A percentile compares a stretch with the other conserved stretches of the same genome.
These are phyloP conservation scores for Drosophila falleni DNA, from an alignment of 2,888 invertebrate species.

Conservation along the genomic window DNA sequence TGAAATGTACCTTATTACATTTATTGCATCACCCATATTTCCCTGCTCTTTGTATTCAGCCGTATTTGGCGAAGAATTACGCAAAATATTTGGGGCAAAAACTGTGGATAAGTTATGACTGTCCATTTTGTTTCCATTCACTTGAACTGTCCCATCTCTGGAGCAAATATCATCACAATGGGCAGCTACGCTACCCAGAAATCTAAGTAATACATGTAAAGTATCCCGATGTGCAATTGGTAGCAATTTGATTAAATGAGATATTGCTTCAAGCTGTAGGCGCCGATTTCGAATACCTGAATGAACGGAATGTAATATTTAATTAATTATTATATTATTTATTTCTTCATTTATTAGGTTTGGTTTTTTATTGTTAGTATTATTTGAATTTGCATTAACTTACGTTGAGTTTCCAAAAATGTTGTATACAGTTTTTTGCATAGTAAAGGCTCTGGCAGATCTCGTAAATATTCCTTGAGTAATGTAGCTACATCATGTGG, in stretches of 20 bases:
- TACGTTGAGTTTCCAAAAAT: conserved; percentile 96
- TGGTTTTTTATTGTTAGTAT: neutral
- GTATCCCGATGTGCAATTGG: conserved; percentile 96
- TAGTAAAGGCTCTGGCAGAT: conserved; percentile 95
- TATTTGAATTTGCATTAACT: conserved; percentile 77
- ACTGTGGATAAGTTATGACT: conserved; percentile 96
- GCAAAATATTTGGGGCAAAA: conserved; percentile 97
- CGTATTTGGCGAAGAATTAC: conserved; percentile 81
- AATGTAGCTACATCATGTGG: conserved; percentile 97
- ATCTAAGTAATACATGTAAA: conserved; percentile 90
- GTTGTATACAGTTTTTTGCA: conserved; percentile 95
- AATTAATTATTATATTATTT: too few species aligned
- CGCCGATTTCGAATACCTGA: conserved; percentile 93
- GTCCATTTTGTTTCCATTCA: conserved; percentile 96
- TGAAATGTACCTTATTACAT: conserved; percentile 89
- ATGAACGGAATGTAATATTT: neutral
- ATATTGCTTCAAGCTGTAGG: conserved; percentile 93
- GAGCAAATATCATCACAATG: conserved; percentile 77
- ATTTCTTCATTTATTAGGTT: too few species aligned
- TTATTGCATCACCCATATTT: conserved; percentile 94
- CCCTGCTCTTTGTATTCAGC: conserved; percentile 75
- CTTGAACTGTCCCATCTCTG: conserved; percentile 71
- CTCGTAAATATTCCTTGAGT: conserved; percentile 96
- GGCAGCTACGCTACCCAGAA: conserved; percentile 88
- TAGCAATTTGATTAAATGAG: conserved; percentile 93